These are phyloP conservation scores for Smutsia gigantea DNA, from an alignment of 2,797 vertebrate genomes.

Conservation along the genomic window DNA sequence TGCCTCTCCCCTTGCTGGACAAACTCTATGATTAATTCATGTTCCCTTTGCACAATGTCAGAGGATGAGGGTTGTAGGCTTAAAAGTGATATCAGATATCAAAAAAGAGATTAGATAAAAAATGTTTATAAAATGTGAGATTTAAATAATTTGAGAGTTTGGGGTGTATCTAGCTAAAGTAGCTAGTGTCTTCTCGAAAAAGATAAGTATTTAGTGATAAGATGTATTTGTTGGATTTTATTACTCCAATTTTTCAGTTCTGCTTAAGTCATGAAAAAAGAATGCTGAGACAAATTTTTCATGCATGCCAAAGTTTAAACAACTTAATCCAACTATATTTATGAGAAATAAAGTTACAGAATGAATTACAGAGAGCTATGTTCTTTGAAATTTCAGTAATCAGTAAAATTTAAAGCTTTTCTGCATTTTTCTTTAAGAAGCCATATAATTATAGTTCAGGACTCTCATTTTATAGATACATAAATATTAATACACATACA, in stretches of 20 bases:
- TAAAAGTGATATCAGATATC: neutral
- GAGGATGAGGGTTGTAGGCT: neutral
- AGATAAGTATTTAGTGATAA: constrained; percentile 10
- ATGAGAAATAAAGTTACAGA: constrained; percentile 40
- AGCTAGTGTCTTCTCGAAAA: neutral
- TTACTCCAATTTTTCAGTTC: neutral
- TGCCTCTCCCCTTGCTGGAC: neutral
- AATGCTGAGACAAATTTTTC: neutral
- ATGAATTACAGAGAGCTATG: neutral
- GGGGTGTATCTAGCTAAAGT: neutral
- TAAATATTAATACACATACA: neutral
- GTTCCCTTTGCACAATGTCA: neutral
- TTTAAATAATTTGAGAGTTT: constrained; percentile 23
- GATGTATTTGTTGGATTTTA: neutral
- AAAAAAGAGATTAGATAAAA: neutral
- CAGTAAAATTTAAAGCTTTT: neutral
- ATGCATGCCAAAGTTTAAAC: neutral
- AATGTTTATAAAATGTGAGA: neutral
- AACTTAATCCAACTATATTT: neutral
- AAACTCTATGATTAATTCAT: constrained; percentile 45
- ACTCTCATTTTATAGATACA: neutral
- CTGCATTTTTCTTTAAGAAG: neutral
- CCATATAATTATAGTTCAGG: neutral
- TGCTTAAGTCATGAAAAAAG: neutral
- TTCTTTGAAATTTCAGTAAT: neutral